A percentile compares a stretch with the other conserved stretches of the same genome.
Evolutionary conservation across 2,797 vertebrate genomes (phyloP).

Genomic region (Neoniphon sammara): DNA sequence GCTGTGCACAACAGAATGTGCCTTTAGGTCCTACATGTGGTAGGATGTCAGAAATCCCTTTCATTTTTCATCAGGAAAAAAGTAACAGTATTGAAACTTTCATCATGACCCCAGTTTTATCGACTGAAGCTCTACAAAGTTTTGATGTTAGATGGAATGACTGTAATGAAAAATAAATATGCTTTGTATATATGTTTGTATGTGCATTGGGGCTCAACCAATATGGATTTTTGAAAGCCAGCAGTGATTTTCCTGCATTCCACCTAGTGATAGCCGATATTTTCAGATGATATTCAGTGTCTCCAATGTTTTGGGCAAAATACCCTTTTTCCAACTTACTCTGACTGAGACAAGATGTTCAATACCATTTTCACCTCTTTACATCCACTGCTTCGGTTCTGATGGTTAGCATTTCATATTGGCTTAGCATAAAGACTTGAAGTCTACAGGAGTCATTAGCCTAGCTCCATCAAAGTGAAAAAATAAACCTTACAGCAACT

Average conservation of each 20-base stretch:
- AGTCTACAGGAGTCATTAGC: too few relatives aligned
- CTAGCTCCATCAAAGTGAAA: too few relatives aligned
- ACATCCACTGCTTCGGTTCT: too few relatives aligned
- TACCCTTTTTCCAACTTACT: too few relatives aligned
- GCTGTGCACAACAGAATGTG: constrained; percentile 8
- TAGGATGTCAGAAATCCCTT: constrained; percentile 30
- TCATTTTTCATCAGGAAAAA: constrained; percentile 27
- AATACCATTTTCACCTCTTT: too few relatives aligned
- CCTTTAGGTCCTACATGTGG: constrained; percentile 11
- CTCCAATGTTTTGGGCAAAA: neutral
- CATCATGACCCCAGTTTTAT: constrained; percentile 19
- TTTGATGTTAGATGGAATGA: constrained; percentile 7
- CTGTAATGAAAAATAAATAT: constrained; percentile 9
- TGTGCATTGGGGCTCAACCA: constrained; percentile 13
- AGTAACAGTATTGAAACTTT: constrained; percentile 19
- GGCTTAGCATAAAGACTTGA: too few relatives aligned
- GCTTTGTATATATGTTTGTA: constrained; percentile 7
- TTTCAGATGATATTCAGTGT: constrained; percentile 9
- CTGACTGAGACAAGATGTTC: too few relatives aligned
- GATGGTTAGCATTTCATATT: too few relatives aligned
- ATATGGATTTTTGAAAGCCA: neutral
- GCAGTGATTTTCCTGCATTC: constrained; percentile 7
- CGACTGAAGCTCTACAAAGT: neutral
- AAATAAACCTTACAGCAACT: too few relatives aligned
- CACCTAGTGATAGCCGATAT: neutral